phyloP scores from a whole-genome alignment of 2,888 invertebrate genomes.

The Augochlorella aurata region DNA sequence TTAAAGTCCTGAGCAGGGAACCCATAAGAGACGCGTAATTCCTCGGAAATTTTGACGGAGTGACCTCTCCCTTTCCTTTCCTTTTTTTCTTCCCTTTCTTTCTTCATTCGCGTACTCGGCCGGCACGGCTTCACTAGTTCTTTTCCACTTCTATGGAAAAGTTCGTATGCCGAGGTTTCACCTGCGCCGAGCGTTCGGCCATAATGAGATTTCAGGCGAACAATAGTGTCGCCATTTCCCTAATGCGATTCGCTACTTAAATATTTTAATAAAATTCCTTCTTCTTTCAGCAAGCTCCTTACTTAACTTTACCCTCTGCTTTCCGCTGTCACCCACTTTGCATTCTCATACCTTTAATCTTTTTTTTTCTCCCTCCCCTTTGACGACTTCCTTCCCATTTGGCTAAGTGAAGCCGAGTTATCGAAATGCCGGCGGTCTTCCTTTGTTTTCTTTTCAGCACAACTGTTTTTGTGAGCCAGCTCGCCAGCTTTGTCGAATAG shows the following conservation, averaged over 20 bases:
- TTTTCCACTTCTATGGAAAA: slow-evolving; percentile 61
- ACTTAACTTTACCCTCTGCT: slow-evolving; percentile 61
- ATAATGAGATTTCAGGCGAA: slow-evolving; percentile 75
- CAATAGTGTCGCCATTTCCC: slow-evolving; percentile 74
- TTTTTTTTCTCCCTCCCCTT: slow-evolving; percentile 33
- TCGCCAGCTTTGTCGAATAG: neutral
- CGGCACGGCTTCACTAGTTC: slow-evolving; percentile 43
- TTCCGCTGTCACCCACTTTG: slow-evolving; percentile 51
- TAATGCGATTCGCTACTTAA: slow-evolving; percentile 77
- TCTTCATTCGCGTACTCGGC: slow-evolving; percentile 1
- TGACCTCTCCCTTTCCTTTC: slow-evolving; percentile 23
- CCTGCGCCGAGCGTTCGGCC: slow-evolving; percentile 52
- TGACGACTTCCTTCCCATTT: slow-evolving; percentile 50
- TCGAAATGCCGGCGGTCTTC: slow-evolving; percentile 44
- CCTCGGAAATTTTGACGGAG: slow-evolving; percentile 54
- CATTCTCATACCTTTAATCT: slow-evolving; percentile 54
- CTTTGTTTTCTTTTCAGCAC: slow-evolving; percentile 35
- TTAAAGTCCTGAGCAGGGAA: slow-evolving; percentile 40
- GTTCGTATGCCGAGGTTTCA: slow-evolving; percentile 67
- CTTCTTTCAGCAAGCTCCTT: slow-evolving; percentile 62
- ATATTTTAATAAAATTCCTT: slow-evolving; percentile 77
- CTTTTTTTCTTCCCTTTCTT: neutral
- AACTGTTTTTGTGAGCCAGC: neutral
- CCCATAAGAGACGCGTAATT: slow-evolving; percentile 44
- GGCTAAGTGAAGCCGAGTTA: slow-evolving; percentile 59